phyloP scores from a whole-genome alignment of 2,113 vertebrate genomes.

The Taxidea taxus region DNA sequence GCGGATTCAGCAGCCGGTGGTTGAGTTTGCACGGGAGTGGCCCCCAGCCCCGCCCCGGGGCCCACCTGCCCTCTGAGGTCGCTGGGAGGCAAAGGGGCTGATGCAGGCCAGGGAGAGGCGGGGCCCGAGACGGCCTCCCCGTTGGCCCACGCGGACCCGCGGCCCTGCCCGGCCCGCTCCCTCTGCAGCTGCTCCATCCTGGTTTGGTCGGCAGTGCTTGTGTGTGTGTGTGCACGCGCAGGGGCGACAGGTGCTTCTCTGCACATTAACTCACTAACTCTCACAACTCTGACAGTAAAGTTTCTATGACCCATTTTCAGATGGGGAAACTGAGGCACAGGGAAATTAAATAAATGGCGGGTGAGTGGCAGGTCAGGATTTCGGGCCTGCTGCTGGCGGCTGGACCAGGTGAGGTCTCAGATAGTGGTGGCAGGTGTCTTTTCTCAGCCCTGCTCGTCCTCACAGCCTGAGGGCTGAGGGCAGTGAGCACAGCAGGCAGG shows the following conservation, averaged over 20 bases:
- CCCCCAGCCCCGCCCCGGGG: too few species aligned
- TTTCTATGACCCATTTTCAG: not conserved
- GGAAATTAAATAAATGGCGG: not conserved
- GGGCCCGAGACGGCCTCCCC: not conserved
- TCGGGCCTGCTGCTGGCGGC: not conserved
- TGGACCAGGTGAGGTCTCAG: too few species aligned
- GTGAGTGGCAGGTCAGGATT: not conserved
- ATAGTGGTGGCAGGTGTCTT: not conserved
- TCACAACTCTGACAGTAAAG: not conserved
- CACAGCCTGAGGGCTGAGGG: accelerated
- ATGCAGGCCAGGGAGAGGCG: not conserved
- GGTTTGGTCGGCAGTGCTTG: not conserved
- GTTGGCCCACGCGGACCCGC: not conserved
- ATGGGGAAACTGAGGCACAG: not conserved
- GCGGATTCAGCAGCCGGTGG: accelerated
- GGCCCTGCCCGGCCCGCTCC: accelerated
- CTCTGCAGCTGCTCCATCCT: not conserved
- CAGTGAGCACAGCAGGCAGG: too few species aligned
- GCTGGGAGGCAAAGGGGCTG: not conserved
- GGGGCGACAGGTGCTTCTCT: not conserved
- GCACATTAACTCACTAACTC: not conserved
- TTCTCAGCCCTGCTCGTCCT: not conserved
- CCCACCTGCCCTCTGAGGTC: accelerated
- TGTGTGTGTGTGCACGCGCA: accelerated
- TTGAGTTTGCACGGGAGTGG: accelerated